Base-by-base conservation (phyloP, 2,888 invertebrate genomes). In the Drosophila histrio region DNA sequence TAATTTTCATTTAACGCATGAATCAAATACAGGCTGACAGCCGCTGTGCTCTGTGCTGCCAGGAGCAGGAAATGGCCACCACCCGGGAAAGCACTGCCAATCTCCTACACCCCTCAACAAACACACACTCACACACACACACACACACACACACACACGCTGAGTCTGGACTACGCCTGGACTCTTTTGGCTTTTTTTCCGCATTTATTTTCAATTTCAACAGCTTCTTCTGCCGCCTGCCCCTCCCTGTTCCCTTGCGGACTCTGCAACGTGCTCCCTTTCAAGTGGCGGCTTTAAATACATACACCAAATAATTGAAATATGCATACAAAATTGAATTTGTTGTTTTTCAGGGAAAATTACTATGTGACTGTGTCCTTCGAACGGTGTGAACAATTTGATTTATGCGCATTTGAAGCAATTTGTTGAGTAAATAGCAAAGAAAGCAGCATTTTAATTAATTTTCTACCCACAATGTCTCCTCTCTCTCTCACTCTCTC, bases 1-100 rank as follows among this genome's bases (percentile, higher is more conserved):
- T 85, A 88, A 85, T 88, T 85, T 85, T 83, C 84, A 88, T 85
- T 88, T 88, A 83, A 88, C 84, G 76, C 88, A 88, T 85, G 88
- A 88, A 87, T 83, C 84, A 84, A 86, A 88, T 72, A 54, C 88
- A 82, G 86, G 63, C 79, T 62, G 72, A 65, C 79, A 72, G 75
- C 59, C 57, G 47, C 34, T 34, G 47, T 36, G 17, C 19, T 38
- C 52, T 76, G 17, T 13, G 26, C 52, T 76, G 83, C 57, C 84
- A 83, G 57, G 32, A 57, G 53, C 85, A 84, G 76, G 64, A 60
- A 61, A 28, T 43, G 50, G 34, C 34, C 44, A n/a, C 26, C 50
- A 28, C 38, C 34, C 34, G 32, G 32, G 41, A n/a, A 28, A 19
- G n/a, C 32, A 11, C 19, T 8, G 11, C 36, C 50, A 9, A 22